phyloP scores from a whole-genome alignment of 1,140 invertebrate species.

The Pogonus chalceus region DNA sequence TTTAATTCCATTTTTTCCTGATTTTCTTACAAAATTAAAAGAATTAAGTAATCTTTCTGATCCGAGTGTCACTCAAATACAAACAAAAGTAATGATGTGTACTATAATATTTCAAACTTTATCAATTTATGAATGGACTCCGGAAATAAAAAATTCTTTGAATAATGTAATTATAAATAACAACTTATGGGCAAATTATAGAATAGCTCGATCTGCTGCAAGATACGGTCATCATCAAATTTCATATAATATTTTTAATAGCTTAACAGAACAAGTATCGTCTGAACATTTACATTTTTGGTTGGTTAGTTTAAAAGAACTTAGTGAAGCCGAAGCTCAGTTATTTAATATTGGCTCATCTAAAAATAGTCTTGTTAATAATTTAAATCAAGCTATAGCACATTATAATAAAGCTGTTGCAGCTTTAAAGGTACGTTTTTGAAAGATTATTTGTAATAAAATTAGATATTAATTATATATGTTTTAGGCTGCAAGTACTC shows the following conservation, averaged over 20 bases:
- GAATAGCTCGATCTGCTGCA: conserved; percentile 75
- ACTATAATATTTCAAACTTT: conserved; percentile 76
- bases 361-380: conserved; percentile 39
- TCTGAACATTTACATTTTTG: conserved; percentile 88
- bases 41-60: conserved; percentile 19
- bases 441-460: not conserved
- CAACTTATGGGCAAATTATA: conserved; percentile 76
- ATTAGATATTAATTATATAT: not conserved
- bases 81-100: conserved; percentile 54
- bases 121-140: conserved; percentile 50
- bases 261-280: conserved; percentile 62
- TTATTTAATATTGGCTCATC: conserved; percentile 26
- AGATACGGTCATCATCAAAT: conserved; percentile 73
- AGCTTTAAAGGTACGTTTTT: conserved; percentile 47
- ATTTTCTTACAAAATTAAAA: conserved; percentile 44
- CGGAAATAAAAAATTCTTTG: conserved; percentile 46
- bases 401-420: conserved; percentile 50
- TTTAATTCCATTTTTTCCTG: conserved; percentile 43
- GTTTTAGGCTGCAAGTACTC: conserved; percentile 53
- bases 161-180: conserved; percentile 46
- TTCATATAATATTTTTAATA: conserved; percentile 54
- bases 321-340: conserved; percentile 52
- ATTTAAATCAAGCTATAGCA: conserved; percentile 49
- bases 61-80: conserved; percentile 24
- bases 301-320: conserved; percentile 65